Base-by-base conservation (phyloP, 1,140 invertebrate genomes). In the Meloidogyne chitwoodi region DNA sequence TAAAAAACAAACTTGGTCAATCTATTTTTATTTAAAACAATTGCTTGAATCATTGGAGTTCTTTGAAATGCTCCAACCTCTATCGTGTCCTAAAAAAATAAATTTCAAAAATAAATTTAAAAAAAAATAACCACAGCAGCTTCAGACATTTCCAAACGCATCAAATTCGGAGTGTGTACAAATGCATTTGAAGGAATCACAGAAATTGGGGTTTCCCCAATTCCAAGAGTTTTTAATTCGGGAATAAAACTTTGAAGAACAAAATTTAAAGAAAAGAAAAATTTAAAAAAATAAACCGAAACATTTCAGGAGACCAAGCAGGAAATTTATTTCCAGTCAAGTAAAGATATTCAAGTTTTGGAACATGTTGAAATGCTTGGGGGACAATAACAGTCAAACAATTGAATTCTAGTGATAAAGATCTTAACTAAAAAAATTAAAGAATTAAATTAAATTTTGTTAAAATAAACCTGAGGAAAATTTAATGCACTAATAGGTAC, bases 311-410 rank as follows among this genome's bases (percentile, higher is more conserved):
- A 24, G 82, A 76, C 85, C 85, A 86, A 26, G 79, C 73, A 22
- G 84, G 85, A 69, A 86, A 86, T 73, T 85, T 86, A 77, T 86
- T 86, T 24, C 85, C 85, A 12, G 85, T 86, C 73, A 86, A 75
- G 68, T 87, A 86, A 19, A 86, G 76, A 68, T 87, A 86, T 74
- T 86, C 84, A 48, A 86, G 80, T 65, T 80, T 84, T 16, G 85
- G 85, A n/a, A 86, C 82, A 4, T 80, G 78, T 79, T 86, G 85
- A 74, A 87, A 86, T 6, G 86, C 86, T 76, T 87, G 81, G n/a
- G 85, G 86, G 38, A 84, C 70, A 44, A 86, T 86, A 16, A 85
- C 80, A 26, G 83, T 82, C n/a, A 86, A 84, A 14, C 86, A 84
- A 64, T 86, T 86, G 74, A 86, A 86, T 76, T 86, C 85, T 19